These are phyloP conservation scores for Pediacus dermestoides DNA, from an alignment of 2,888 invertebrate species.

Conservation along the genomic window DNA sequence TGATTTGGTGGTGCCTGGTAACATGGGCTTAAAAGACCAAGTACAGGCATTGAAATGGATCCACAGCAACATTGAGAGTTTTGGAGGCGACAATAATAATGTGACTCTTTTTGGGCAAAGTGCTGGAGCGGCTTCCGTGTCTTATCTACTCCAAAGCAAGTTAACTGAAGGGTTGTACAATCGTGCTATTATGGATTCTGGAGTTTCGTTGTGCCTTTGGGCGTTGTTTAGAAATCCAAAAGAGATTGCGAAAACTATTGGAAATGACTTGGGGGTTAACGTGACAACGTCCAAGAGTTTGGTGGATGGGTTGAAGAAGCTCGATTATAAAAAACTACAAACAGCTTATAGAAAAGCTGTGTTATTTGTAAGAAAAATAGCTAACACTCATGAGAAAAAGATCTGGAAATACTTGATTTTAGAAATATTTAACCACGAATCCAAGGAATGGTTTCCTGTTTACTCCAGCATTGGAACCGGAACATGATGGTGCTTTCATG, in stretches of 20 bases:
- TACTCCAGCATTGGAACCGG: not conserved
- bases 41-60: constrained; percentile 32
- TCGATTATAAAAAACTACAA: too few relatives aligned
- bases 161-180: too few relatives aligned
- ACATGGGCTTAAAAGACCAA: constrained; percentile 20
- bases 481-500: not conserved
- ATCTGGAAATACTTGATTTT: too few relatives aligned
- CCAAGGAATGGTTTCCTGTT: not conserved
- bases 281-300: not conserved
- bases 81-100: not conserved
- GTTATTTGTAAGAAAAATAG: too few relatives aligned
- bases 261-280: not conserved
- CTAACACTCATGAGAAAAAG: too few relatives aligned
- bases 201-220: too few relatives aligned
- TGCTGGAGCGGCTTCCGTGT: not conserved
- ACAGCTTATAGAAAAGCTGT: too few relatives aligned
- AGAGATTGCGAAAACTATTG: not conserved
- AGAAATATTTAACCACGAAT: not conserved
- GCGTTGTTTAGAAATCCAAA: constrained; percentile 1
- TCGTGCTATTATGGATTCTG: too few relatives aligned
- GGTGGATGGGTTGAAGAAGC: not conserved
- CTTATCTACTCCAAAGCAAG: not conserved
- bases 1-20: not conserved
- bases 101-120: not conserved
- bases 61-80: constrained; percentile 9